Evolutionary conservation across 2,797 vertebrate genomes (phyloP).

Genomic region (Emys orbicularis): DNA sequence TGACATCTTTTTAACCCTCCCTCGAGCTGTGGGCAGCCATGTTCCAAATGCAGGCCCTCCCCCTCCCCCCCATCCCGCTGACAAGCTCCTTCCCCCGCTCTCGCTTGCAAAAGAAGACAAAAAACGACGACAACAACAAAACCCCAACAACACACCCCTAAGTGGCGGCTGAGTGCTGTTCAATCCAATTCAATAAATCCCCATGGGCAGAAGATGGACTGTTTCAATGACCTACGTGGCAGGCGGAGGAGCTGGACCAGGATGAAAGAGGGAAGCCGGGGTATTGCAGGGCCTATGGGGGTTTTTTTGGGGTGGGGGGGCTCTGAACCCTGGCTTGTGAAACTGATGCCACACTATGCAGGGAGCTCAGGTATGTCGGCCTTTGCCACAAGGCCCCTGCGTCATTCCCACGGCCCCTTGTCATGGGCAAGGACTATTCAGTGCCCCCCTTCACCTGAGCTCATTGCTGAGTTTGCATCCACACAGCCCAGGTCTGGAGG

Average conservation of each 20-base stretch:
- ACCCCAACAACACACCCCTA: too few species aligned
- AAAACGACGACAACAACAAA: not conserved
- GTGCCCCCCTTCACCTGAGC: not conserved
- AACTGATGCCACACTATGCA: not conserved
- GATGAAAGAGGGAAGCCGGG: not conserved
- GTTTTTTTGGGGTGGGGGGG: fast-evolving
- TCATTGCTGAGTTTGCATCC: not conserved
- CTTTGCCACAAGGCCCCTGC: not conserved
- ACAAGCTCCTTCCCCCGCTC: not conserved
- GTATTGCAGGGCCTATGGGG: not conserved
- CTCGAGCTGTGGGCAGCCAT: not conserved
- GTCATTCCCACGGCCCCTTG: fast-evolving
- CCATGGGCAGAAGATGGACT: not conserved
- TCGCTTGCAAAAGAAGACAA: not conserved
- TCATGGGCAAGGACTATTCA: not conserved
- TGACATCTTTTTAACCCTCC: not conserved
- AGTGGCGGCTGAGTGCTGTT: not conserved
- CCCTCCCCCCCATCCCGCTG: not conserved
- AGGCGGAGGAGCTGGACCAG: not conserved
- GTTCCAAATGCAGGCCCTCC: not conserved
- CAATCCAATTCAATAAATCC: not conserved
- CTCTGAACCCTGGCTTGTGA: not conserved
- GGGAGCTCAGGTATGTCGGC: not conserved
- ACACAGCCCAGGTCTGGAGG: not conserved
- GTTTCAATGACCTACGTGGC: not conserved